Percentiles rank a stretch among this genome's conserved stretches.
These are phyloP conservation scores for Empis stercorea DNA, from an alignment of 2,888 invertebrate species.

Conservation along the genomic window DNA sequence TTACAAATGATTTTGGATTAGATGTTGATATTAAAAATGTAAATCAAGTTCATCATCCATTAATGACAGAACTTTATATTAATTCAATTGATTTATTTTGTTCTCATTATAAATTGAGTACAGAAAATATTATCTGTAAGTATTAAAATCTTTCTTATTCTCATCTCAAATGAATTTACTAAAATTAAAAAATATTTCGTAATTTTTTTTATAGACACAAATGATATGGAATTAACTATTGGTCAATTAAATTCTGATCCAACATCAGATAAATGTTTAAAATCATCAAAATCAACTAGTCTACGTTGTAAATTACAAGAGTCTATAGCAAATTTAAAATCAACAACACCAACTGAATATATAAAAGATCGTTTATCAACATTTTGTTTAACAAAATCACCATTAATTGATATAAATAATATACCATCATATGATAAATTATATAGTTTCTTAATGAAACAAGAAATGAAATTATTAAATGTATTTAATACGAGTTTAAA, in stretches of 20 bases:
- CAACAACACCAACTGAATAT: constrained; percentile 10
- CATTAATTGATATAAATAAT: constrained; percentile 18
- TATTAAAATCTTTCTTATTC: too few species aligned
- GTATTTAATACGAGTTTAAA: constrained; percentile 21
- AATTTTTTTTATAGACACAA: constrained; percentile 24
- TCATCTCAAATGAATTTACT: too few species aligned
- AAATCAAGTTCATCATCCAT: constrained; percentile 45
- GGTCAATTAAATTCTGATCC: constrained; percentile 26
- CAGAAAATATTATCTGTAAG: constrained; percentile 27
- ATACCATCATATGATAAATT: constrained; percentile 23
- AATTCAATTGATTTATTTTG: constrained; percentile 29
- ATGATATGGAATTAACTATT: constrained; percentile 26
- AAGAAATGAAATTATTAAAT: constrained; percentile 32
- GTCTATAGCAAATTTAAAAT: constrained; percentile 3
- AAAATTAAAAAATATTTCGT: not conserved
- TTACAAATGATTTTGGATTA: constrained; percentile 46
- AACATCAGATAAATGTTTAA: constrained; percentile 24
- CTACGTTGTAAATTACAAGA: constrained; percentile 28
- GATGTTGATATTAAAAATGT: constrained; percentile 57
- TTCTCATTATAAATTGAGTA: constrained; percentile 25
- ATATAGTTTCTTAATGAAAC: constrained; percentile 31
- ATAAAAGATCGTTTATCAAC: constrained; percentile 20
- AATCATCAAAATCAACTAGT: constrained; percentile 28
- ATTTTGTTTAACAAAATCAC: constrained; percentile 22
- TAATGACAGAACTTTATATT: constrained; percentile 27